Base-by-base conservation (phyloP, 92 coral and sea anemone genomes). In the Porites rus region DNA sequence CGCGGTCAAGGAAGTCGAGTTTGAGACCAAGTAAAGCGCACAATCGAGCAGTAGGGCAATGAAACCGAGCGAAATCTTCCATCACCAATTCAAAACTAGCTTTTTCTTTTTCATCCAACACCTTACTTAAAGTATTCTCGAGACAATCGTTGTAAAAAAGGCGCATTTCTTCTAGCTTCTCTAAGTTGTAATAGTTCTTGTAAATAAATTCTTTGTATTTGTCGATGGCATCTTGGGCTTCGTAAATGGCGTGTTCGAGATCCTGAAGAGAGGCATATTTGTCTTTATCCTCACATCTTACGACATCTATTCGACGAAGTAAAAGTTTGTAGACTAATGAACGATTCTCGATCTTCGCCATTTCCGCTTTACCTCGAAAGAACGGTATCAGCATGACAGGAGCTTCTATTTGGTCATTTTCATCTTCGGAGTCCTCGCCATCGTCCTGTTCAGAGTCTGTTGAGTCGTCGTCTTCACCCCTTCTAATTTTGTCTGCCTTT, bases 1-100 rank as follows among this genome's bases (percentile, higher is more conserved):
- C 67, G 6, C 81, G 73, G n/a, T 87, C 80, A n/a, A 92, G 87
- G 70, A 92, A 90, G 90, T 90, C 87, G 16, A 77, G 67, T 18
- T 60, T 28, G 65, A 91, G 89, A 8, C 94, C 94, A 69, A 91
- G 88, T 19, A 83, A 72, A 54, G 78, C 51, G n/a, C 87, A 84
- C 51, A 84, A 51, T 10, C 67, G 89, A 25, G 6, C 77, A 13
- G 12, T 28, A 2, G 38, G 14, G 17, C 52, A 63, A 20, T 19
- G 54, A 12, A 73, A 31, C 5, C 51, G 51, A n/a, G 2, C 60
- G 2, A 81, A 21, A 71, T 81, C 77, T 0, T 81, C 85, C 12
- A 56, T 77, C 1, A 16, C 24, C 85, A 81, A 69, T 69, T 69
- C 77, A 54, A 81, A 81, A 8, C 69, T 17, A 10, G 85, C 64